These are phyloP conservation scores for Aphidoletes aphidimyza DNA, from an alignment of 2,888 invertebrate genomes.

Conservation along the genomic window DNA sequence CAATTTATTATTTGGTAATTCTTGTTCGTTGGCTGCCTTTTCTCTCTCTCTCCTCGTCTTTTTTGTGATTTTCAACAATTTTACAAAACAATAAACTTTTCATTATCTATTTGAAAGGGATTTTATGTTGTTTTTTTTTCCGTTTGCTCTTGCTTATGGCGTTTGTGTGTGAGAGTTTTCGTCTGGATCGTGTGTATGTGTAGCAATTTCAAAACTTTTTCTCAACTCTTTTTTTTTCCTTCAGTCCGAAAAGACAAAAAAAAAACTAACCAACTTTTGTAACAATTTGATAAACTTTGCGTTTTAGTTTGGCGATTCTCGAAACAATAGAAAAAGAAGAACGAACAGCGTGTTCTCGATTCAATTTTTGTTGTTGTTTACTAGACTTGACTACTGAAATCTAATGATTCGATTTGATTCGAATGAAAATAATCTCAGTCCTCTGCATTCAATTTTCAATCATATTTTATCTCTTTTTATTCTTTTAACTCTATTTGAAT, in stretches of 20 bases:
- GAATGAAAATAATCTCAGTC: not conserved
- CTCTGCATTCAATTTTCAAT: not conserved
- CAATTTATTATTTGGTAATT: not conserved
- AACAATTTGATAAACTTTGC: conserved; percentile 33
- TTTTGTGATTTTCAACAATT: not conserved
- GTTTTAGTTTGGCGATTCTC: not conserved
- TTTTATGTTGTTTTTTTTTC: not conserved
- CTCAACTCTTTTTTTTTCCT: not conserved
- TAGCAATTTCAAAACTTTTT: not conserved
- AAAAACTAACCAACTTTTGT: not conserved
- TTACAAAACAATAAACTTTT: no score
- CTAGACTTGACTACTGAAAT: not conserved
- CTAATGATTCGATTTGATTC: conserved; percentile 5
- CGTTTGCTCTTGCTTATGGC: not conserved
- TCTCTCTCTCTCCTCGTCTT: not conserved
- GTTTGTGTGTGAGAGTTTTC: not conserved
- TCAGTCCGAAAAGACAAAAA: no score
- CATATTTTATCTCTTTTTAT: not conserved
- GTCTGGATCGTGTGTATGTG: not conserved
- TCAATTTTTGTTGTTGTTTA: not conserved
- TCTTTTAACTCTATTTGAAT: no score
- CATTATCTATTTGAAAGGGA: no score
- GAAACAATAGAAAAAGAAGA: no score
- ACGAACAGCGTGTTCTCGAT: not conserved
- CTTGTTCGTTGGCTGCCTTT: not conserved